Percentiles rank a stretch among this genome's conserved stretches.
These are phyloP conservation scores for Leptodirus hochenwartii DNA, from an alignment of 2,888 invertebrate species.

Conservation along the genomic window DNA sequence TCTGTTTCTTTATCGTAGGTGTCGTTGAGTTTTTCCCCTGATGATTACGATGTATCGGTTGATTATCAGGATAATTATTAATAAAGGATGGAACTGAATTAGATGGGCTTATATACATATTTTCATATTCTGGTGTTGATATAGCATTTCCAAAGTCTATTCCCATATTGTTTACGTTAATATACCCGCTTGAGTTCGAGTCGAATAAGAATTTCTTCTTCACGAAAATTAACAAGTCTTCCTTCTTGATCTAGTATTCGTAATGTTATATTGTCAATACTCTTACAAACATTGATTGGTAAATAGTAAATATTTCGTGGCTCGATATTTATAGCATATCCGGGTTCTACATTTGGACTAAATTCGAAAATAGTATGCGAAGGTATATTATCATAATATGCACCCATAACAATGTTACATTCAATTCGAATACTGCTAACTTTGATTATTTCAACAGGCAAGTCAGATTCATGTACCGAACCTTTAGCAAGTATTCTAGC, in stretches of 20 bases:
- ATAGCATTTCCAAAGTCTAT: too few relatives aligned
- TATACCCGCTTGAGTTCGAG: constrained; percentile 6
- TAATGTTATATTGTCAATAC: constrained; percentile 16
- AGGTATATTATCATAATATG: constrained; percentile 14
- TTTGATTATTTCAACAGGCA: constrained; percentile 16
- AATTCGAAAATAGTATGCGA: constrained; percentile 21
- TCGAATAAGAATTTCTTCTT: constrained; percentile 8
- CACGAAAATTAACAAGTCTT: constrained; percentile 4
- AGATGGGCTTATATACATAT: too few relatives aligned
- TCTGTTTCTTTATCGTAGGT: too few relatives aligned
- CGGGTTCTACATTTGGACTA: constrained; percentile 17
- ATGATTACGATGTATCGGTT: too few relatives aligned
- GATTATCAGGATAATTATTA: too few relatives aligned
- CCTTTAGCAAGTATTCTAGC: constrained; percentile 9
- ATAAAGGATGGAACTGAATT: too few relatives aligned
- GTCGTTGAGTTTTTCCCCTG: too few relatives aligned
- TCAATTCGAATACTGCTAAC: constrained; percentile 15
- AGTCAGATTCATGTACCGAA: constrained; percentile 14
- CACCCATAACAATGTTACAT: constrained; percentile 15
- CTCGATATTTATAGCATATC: constrained; percentile 20
- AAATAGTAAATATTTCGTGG: constrained; percentile 20
- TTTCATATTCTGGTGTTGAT: too few relatives aligned
- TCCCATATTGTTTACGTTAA: too few relatives aligned
- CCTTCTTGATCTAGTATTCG: constrained; percentile 12
- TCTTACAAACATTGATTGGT: constrained; percentile 15